A percentile compares a stretch with the other conserved stretches of the same genome.
These are phyloP conservation scores for Myotis findleyi DNA, from an alignment of 2,797 vertebrate genomes.

Conservation along the genomic window DNA sequence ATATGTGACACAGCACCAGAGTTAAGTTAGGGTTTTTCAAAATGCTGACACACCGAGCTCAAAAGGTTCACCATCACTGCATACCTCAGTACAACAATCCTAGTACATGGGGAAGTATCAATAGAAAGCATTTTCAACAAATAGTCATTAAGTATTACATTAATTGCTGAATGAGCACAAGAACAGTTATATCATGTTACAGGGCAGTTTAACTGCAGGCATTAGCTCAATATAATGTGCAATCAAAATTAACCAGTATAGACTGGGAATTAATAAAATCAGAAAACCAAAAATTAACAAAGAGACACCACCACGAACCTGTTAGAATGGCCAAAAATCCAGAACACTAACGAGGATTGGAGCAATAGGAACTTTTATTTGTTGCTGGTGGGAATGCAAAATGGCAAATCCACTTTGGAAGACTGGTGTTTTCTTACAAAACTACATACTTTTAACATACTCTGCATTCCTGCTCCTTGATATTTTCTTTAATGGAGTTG, in stretches of 20 bases:
- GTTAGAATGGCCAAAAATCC: background rate
- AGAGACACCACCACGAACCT: background rate
- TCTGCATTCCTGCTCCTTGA: background rate
- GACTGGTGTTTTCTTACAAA: background rate
- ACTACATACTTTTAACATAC: background rate
- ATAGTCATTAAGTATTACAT: background rate
- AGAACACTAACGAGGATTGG: background rate
- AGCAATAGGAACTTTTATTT: background rate
- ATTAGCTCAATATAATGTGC: background rate
- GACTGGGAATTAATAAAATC: background rate
- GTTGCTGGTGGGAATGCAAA: background rate
- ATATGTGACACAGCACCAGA: too few relatives aligned
- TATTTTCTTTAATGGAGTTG: background rate
- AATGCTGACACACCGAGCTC: too few relatives aligned
- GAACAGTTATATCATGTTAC: background rate
- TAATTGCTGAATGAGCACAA: background rate
- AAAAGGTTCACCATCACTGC: too few relatives aligned
- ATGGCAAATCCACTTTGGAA: background rate
- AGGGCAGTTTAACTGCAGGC: background rate
- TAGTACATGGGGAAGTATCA: background rate
- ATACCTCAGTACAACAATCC: background rate
- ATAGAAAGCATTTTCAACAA: background rate
- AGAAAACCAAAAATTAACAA: background rate
- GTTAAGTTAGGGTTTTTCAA: too few relatives aligned
- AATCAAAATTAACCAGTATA: background rate